A percentile compares a stretch with the other conserved stretches of the same genome.
Conservation (phyloP, 2,797 vertebrate genomes). For the Cyprinella venusta region DNA sequence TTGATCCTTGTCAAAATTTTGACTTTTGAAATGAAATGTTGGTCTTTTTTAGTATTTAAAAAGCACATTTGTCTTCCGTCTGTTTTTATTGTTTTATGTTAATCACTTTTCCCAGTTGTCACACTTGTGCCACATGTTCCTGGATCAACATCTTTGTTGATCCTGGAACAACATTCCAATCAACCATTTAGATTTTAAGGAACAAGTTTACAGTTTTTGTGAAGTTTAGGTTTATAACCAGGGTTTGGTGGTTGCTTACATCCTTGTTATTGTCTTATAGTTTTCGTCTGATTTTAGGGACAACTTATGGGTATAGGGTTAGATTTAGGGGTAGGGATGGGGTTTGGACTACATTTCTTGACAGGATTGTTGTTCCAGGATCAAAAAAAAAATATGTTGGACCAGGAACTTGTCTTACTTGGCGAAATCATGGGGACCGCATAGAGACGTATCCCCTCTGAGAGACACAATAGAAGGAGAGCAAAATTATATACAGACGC, state of each 20-base stretch:
- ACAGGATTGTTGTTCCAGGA: neutral
- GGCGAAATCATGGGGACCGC: neutral
- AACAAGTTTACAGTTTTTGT: neutral
- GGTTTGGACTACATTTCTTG: neutral
- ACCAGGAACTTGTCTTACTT: neutral
- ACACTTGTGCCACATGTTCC: neutral
- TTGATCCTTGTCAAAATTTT: neutral
- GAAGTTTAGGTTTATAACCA: neutral
- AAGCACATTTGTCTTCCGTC: conserved; percentile 25
- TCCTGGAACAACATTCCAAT: neutral
- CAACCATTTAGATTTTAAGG: neutral
- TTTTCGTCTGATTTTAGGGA: neutral
- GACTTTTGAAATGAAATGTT: neutral
- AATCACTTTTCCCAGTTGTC: conserved; percentile 8
- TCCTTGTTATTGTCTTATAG: neutral
- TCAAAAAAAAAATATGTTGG: neutral
- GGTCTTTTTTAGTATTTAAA: neutral
- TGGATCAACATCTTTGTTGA: too few species aligned
- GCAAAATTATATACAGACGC: conserved; percentile 5
- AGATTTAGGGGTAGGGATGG: neutral
- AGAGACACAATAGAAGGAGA: conserved; percentile 5
- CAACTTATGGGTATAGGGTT: neutral
- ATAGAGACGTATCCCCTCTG: neutral
- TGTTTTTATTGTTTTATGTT: conserved; percentile 4
- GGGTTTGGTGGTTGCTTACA: neutral